Evolutionary conservation across 2,797 vertebrate genomes (phyloP), one percentile per base, ranked within the genome.

Genomic region (Discoglossus pictus): DNA sequence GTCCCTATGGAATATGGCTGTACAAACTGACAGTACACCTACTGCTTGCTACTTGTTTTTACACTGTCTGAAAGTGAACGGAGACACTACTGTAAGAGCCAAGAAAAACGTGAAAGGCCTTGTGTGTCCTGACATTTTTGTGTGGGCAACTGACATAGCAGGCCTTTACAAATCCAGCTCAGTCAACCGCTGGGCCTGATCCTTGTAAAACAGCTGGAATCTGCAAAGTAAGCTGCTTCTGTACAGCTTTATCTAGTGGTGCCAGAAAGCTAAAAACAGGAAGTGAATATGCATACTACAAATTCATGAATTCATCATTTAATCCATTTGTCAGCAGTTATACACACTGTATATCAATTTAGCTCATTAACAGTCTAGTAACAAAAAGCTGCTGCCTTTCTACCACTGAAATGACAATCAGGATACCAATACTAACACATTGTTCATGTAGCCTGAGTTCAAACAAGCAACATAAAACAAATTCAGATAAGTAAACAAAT

Each of bases 111-210:
- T 16, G 16, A 61, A 40, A 52, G 38, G 15, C 20, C 47, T 52
- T 44, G 6, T 43, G 48, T 64, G 36, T 53, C 31, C 31, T 53
- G 48, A 35, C 17, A 53, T 51, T 2, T 34, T 7, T 18, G 61
- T 10, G 60, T 62, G 46, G 60, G 60, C 46, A 40, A 24, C 7
- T 40, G 35, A 36, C 40, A 64, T 53, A 64, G 50, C 15, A 2
- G 36, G 35, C 60, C 25, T 62, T 62, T 46, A 62, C 21, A 62
- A 40, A 18, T 2, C 18, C 6, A n/a, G 46, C 43, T 13, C 36
- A 36, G 42, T 42, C 43, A 15, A 47, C 35, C 36, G 39, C 43
- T 25, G 59, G 15, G 13, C 16, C 13, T 31, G 13, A 63, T 20
- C 47, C 48, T 52, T 39, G 44, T 35, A 39, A 20, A 10, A 21